Base-by-base conservation (phyloP, 2,797 vertebrate genomes). In the Uromys caudimaculatus region DNA sequence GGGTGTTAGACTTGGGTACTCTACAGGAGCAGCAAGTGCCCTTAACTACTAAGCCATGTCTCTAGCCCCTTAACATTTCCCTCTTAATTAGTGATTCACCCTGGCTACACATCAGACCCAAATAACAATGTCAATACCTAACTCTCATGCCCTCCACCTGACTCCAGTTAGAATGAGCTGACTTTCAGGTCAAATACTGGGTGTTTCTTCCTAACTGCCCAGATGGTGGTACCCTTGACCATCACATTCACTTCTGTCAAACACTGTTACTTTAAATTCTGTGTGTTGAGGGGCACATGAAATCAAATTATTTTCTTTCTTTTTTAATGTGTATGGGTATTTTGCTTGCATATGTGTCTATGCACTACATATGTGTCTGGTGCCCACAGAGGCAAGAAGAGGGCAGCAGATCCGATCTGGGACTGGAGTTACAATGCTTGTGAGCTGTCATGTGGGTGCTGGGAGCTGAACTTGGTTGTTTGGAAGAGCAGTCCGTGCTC, bases 201-300 rank as follows among this genome's bases (percentile, higher is more conserved):
- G 56, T 32, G 89, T 79, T 95, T 94, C 35, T 91, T 52, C 19
- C 12, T 73, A 69, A 94, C 54, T 92, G 71, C 44, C 52, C 92
- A 93, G 56, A 58, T 35, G 60, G 83, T 67, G 73, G 44, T 90
- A 86, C 23, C 94, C 64, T 85, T 95, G 17, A 50, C 54, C 19
- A 89, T 92, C 71, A 90, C 78, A 96, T 86, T 84, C 58, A 85
- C 11, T 60, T 83, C 3, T 88, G 91, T 87, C 19, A 71, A 92
- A 41, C 77, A 89, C 21, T 58, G 75, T 83, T 62, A 32, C 41
- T 81, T 47, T 14, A 79, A 94, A 79, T 13, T 77, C 56, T 91
- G 21, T 89, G 71, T 35, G 71, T 75, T 41, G 16, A 81, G 50
- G 32, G 17, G 21, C 21, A 44, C 14, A 35, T 77, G 75, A 64